Base-by-base conservation (phyloP, 2,797 vertebrate genomes). In the Arrhamphus sclerolepis region DNA sequence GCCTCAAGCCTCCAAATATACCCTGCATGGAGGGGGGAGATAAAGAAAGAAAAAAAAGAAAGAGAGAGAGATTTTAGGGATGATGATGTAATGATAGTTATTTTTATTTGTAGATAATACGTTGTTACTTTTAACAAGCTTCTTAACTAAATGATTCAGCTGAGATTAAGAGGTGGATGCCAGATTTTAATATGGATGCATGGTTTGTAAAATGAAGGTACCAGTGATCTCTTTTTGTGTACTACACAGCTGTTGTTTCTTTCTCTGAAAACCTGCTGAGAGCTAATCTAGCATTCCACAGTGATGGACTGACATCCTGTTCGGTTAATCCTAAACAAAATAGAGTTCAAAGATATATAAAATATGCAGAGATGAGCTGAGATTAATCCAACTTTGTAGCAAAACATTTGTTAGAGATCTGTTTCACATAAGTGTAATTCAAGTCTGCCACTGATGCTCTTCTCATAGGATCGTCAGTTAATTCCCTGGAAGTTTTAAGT, bases 21-120 rank as follows among this genome's bases (percentile, higher is more conserved):
- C 75, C 84, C 85, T 55, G 80, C 73, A 80, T 88, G 86, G 77
- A 82, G 74, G 71, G 72, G 60, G 57, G 71, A 85, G 89, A 93
- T 93, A 91, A 92, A 90, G 18, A 1, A 46, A 50, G 24, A 44
- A 22, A 17, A 24, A 26, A 79, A 63, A 80, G 68, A 71, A 75
- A 75, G 75, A 65, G 48, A 65, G 29, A 59, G 75, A 70, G 75
- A 80, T 82, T n/a, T n/a, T n/a, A n/a, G n/a, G n/a, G n/a, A n/a
- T n/a, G n/a, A n/a, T n/a, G n/a, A n/a, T n/a, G n/a, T 10, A 34
- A 34, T 34, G 8, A 34, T 34, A 11, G 3, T 11, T 11, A 10
- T 34, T 34, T 34, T 34, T 10, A 2, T 34, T 34, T 34, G 31
- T 34, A 9, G 10, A 31, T 6, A 31, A 9, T 1, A 31, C 29